phyloP scores from a whole-genome alignment of 2,888 invertebrate species.

The Fabriciana adippe region DNA sequence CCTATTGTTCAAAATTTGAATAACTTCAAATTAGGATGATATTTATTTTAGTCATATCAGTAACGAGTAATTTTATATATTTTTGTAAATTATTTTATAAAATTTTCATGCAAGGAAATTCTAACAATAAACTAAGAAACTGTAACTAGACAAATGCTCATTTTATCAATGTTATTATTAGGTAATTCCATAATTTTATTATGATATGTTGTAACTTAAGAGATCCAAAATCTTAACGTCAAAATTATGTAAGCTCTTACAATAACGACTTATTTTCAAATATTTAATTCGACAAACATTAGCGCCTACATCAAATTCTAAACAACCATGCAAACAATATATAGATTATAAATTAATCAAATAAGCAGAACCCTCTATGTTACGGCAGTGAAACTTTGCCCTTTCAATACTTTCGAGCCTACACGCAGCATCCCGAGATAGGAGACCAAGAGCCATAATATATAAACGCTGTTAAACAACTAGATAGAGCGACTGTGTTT shows the following conservation, averaged over 20 bases:
- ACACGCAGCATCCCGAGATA: constrained; percentile 17
- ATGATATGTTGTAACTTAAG: constrained; percentile 40
- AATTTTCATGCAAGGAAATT: constrained; percentile 10
- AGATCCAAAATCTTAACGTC: constrained; percentile 35
- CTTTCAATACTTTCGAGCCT: constrained; percentile 26
- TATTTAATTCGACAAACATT: constrained; percentile 10
- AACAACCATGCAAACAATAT: constrained; percentile 18
- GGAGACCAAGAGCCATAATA: not conserved
- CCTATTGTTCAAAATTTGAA: too few relatives aligned
- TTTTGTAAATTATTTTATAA: not conserved
- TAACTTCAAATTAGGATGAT: too few relatives aligned
- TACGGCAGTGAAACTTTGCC: constrained; percentile 22
- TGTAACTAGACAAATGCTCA: constrained; percentile 14
- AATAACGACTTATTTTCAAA: constrained; percentile 27
- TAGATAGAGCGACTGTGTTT: constrained; percentile 53
- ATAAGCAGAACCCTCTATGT: not conserved
- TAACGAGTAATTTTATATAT: too few relatives aligned
- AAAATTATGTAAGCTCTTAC: constrained; percentile 35
- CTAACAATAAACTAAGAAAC: constrained; percentile 17
- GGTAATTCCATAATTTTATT: constrained; percentile 28
- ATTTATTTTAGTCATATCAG: too few relatives aligned
- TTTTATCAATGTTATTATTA: constrained; percentile 21
- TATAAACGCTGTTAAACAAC: constrained; percentile 3
- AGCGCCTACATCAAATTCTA: not conserved
- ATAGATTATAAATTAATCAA: constrained; percentile 9